phyloP scores from a whole-genome alignment of 2,797 vertebrate genomes.

The Arctocebus calabarensis region DNA sequence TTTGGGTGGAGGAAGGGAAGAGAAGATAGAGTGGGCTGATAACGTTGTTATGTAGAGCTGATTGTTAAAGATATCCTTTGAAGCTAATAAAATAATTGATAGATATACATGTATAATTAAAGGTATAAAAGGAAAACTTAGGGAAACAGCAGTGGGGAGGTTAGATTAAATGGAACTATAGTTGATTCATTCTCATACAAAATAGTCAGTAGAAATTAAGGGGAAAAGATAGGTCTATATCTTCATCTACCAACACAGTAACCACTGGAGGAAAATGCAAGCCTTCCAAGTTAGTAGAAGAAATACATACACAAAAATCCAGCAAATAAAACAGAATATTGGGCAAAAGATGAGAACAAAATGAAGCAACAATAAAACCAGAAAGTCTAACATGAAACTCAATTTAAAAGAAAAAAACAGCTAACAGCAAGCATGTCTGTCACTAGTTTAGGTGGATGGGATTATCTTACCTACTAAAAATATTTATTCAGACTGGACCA shows the following conservation, averaged over 20 bases:
- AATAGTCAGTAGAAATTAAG: background rate
- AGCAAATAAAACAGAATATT: conserved; percentile 65
- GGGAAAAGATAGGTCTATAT: background rate
- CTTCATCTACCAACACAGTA: background rate
- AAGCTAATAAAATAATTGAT: conserved; percentile 18
- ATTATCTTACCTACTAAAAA: conserved; percentile 62
- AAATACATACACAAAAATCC: conserved; percentile 58
- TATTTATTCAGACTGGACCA: conserved; percentile 56
- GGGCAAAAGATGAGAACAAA: conserved; percentile 66
- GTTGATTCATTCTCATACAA: conserved; percentile 41
- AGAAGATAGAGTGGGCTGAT: background rate
- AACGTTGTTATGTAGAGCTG: conserved; percentile 4
- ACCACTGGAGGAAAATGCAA: conserved; percentile 24
- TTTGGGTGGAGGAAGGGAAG: background rate
- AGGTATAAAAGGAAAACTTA: conserved; percentile 24
- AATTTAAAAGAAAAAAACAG: conserved; percentile 59
- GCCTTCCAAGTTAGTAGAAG: conserved; percentile 59
- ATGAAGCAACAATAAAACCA: conserved; percentile 62
- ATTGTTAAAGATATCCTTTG: background rate
- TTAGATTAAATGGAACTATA: background rate
- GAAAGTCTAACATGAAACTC: conserved; percentile 62
- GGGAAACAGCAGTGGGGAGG: background rate
- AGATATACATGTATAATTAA: background rate
- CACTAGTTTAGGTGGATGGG: conserved; percentile 63
- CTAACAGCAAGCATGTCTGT: conserved; percentile 44